These are phyloP conservation scores for Chiloscyllium plagiosum DNA, from an alignment of 2,113 vertebrate genomes.

Conservation along the genomic window DNA sequence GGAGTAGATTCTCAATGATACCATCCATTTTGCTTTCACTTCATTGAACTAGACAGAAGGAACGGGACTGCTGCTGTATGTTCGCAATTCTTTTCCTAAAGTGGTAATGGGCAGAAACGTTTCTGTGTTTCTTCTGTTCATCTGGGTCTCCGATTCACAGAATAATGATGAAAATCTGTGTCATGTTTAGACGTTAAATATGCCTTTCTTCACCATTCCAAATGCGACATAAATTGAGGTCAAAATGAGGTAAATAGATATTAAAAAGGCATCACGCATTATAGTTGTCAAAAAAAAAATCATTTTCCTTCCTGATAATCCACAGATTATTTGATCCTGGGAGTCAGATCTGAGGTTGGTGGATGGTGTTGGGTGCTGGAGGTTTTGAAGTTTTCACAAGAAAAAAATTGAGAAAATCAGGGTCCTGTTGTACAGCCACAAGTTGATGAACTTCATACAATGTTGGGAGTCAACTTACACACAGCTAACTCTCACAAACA, in stretches of 20 bases:
- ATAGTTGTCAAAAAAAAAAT: neutral
- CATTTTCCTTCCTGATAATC: neutral
- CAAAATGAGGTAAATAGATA: neutral
- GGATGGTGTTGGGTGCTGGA: neutral
- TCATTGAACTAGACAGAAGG: conserved; percentile 14
- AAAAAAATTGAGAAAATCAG: neutral
- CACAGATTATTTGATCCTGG: neutral
- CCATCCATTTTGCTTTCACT: conserved; percentile 2
- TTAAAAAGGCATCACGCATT: neutral
- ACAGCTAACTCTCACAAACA: no score
- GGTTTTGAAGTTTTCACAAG: neutral
- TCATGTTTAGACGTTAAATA: neutral
- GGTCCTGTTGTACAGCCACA: neutral
- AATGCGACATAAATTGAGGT: no score
- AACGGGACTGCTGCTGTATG: neutral
- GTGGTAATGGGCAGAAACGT: neutral
- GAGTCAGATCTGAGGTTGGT: neutral
- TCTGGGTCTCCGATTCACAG: no score
- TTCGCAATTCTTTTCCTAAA: neutral
- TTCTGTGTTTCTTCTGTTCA: neutral
- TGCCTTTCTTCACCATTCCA: neutral
- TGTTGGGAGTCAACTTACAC: no score
- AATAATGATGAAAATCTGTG: no score
- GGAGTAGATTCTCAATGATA: neutral
- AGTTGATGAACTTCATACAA: no score